Evolutionary conservation across 2,797 vertebrate species (phyloP), one percentile per base, ranked within the genome.

Genomic region (Acipenser ruthenus): DNA sequence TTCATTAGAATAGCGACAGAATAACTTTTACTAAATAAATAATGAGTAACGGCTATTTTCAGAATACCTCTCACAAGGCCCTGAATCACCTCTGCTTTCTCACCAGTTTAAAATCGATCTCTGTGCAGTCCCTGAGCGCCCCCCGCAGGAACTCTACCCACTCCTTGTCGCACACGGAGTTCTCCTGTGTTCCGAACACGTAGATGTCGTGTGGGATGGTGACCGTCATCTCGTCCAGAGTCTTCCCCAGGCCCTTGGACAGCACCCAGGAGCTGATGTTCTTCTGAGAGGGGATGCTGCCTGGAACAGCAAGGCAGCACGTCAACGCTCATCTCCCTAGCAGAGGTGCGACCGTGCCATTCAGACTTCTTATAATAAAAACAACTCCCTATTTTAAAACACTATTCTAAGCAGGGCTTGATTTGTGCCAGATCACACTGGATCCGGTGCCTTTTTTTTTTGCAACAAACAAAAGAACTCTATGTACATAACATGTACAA

Each of bases 181-280:
- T 98, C 81, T 98, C 96, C 83, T 99, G 95, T 48, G 93, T 90
- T 52, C 96, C 96, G 2, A 95, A 93, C 63, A 95, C 95, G n/a
- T 98, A 99, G 75, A 99, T 93, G 81, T 99, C 96, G 3, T 99
- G 94, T 6, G 95, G 95, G 72, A 98, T 96, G 70, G 92, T 87
- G 73, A 95, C 93, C 0, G 95, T 91, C 84, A 93, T 92, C 83
- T 99, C 96, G 0, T 98, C 95, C 76, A 95, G 78, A 0, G 95
- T 94, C 79, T 96, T 95, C 47, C 96, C 96, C 49, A 96, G 84
- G 2, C 95, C 96, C 10, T 90, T 92, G 2, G 92, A 95, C 65
- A 92, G 84, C 68, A 98, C 85, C 96, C 95, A 98, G 0, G 96
- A 95, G 0, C 88, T 81, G 76, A 95, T 79, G 6, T 79, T 84